A percentile compares a stretch with the other conserved stretches of the same genome.
These are phyloP conservation scores for Tetranychus piercei DNA, from an alignment of 2,888 invertebrate species.

Conservation along the genomic window DNA sequence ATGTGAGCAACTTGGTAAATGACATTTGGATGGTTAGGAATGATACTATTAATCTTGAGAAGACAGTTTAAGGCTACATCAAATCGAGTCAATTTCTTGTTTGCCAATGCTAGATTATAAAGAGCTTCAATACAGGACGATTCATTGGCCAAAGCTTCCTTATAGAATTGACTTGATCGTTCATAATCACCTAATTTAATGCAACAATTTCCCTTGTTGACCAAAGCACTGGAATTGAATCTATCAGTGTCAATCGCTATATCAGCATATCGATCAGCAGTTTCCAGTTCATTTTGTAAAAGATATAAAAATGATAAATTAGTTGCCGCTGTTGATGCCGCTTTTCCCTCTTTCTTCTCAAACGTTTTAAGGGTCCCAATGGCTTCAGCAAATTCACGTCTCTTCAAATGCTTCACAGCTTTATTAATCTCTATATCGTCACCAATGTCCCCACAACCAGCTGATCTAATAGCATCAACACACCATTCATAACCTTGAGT, in stretches of 20 bases:
- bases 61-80: slow-evolving; percentile 60
- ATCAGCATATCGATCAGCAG: slow-evolving; percentile 56
- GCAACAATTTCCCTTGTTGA: slow-evolving; percentile 64
- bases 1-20: slow-evolving; percentile 58
- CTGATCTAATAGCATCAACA: slow-evolving; percentile 74
- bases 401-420: slow-evolving; percentile 61
- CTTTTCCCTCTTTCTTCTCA: slow-evolving; percentile 55
- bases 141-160: slow-evolving; percentile 57
- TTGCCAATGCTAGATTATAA: slow-evolving; percentile 56
- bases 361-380: slow-evolving; percentile 65
- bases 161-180: slow-evolving; percentile 50
- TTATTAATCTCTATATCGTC: slow-evolving; percentile 78
- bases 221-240: slow-evolving; percentile 60
- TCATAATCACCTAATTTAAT: slow-evolving; percentile 49
- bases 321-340: slow-evolving; percentile 58
- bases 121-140: slow-evolving; percentile 63
- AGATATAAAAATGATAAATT: slow-evolving; percentile 68
- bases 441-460: slow-evolving; percentile 60
- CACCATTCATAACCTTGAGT: slow-evolving; percentile 47
- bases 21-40: slow-evolving; percentile 51
- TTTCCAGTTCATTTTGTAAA: slow-evolving; percentile 55
- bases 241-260: slow-evolving; percentile 52
- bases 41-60: slow-evolving; percentile 51
- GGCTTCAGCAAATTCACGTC: slow-evolving; percentile 56
- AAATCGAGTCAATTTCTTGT: slow-evolving; percentile 48